A percentile compares a stretch with the other conserved stretches of the same genome.
These are phyloP conservation scores for Phoenicopterus ruber DNA, from an alignment of 2,113 vertebrate genomes.

Conservation along the genomic window DNA sequence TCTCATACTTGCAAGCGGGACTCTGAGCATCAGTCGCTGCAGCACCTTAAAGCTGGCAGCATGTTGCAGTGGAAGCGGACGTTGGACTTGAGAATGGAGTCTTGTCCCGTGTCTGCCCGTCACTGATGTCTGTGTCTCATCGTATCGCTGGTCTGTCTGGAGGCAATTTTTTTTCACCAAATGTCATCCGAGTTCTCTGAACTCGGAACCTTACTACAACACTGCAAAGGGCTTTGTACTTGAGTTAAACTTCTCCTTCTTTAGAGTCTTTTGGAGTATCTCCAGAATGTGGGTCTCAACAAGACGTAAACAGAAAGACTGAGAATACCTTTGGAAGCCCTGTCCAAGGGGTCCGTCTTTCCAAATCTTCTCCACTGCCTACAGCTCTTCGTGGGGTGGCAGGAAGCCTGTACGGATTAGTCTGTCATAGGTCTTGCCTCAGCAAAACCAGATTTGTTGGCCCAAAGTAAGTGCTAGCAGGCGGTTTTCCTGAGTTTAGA, in stretches of 20 bases:
- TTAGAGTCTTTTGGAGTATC: not conserved
- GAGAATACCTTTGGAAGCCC: not conserved
- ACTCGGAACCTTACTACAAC: not conserved
- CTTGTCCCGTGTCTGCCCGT: not conserved
- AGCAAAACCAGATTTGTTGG: not conserved
- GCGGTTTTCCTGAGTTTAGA: not conserved
- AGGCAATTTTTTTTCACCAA: not conserved
- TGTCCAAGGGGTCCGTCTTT: not conserved
- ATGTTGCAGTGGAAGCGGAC: no score
- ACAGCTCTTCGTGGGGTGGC: not conserved
- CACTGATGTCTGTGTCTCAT: not conserved
- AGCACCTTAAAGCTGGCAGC: not conserved
- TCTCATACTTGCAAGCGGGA: not conserved
- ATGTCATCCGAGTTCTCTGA: not conserved
- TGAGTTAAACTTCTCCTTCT: not conserved
- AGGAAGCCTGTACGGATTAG: not conserved
- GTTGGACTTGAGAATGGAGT: not conserved
- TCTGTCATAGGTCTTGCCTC: not conserved
- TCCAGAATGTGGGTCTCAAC: not conserved
- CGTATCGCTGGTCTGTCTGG: not conserved
- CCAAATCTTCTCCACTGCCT: not conserved
- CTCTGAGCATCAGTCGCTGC: not conserved
- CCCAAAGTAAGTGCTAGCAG: not conserved
- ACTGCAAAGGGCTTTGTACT: not conserved
- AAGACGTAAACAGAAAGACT: fast-evolving